A percentile compares a stretch with the other conserved stretches of the same genome.
Conservation (phyloP, 2,113 vertebrate genomes). For the Chloropsis cyanopogon region DNA sequence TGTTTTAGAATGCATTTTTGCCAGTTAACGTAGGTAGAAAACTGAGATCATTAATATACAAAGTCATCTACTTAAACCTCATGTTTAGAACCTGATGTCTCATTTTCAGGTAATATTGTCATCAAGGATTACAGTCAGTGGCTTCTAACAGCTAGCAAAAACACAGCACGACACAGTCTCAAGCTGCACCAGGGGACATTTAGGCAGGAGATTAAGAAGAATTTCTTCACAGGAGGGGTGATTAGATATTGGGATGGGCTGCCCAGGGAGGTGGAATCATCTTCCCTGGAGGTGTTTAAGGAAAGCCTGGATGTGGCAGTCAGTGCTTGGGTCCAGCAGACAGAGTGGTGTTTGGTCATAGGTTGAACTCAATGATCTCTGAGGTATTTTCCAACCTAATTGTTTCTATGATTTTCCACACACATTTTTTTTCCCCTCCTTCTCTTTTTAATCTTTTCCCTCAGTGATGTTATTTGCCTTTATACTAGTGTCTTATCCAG, state of each 20-base stretch:
- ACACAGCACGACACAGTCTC: neutral
- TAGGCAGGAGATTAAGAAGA: neutral
- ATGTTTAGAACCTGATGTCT: neutral
- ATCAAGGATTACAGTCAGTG: neutral
- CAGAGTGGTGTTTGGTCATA: neutral
- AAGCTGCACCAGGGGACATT: neutral
- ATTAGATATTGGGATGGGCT: neutral
- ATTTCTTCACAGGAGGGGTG: neutral
- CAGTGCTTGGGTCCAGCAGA: neutral
- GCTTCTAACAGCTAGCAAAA: neutral
- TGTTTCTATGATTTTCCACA: neutral
- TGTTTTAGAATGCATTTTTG: neutral
- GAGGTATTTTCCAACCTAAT: neutral
- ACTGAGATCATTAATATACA: neutral
- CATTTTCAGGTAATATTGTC: neutral
- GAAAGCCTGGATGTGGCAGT: neutral
- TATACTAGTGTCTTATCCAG: neutral
- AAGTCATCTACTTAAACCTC: neutral
- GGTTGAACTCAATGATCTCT: neutral
- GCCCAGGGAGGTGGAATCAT: neutral
- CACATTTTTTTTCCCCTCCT: accelerated
- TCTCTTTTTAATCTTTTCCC: neutral
- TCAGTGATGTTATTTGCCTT: neutral
- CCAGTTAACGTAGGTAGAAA: neutral
- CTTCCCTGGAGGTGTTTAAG: neutral